These are phyloP conservation scores for Acrocephalus scirpaceus DNA, from an alignment of 2,797 vertebrate species.

Conservation along the genomic window DNA sequence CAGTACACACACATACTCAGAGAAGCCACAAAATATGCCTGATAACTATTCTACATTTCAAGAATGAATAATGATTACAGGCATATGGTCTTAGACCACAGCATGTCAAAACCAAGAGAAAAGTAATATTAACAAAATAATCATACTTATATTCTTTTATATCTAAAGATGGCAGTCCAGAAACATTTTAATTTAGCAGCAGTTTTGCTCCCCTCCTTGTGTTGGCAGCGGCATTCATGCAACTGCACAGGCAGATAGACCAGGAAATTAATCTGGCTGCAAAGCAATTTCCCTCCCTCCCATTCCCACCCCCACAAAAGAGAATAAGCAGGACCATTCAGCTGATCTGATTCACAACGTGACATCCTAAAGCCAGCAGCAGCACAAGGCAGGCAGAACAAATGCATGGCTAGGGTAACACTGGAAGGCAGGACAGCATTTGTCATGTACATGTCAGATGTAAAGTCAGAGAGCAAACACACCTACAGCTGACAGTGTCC, in stretches of 20 bases:
- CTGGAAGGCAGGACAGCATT: background rate
- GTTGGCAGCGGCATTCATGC: slow-evolving; percentile 16
- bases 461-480: background rate
- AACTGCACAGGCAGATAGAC: background rate
- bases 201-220: background rate
- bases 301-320: background rate
- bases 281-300: slow-evolving; percentile 27
- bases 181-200: slow-evolving; percentile 34
- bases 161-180: slow-evolving; percentile 21
- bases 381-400: background rate
- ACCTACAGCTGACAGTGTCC: background rate
- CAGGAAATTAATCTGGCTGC: slow-evolving; percentile 48
- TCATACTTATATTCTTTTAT: slow-evolving; percentile 14
- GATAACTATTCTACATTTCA: background rate
- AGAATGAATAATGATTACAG: background rate
- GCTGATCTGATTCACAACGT: background rate
- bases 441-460: background rate
- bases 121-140: slow-evolving; percentile 30
- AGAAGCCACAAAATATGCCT: background rate
- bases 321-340: background rate
- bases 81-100: background rate
- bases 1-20: background rate
- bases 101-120: background rate
- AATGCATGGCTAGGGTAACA: background rate
- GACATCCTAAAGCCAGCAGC: background rate